Percentiles rank a stretch among this genome's conserved stretches.
phyloP scores from a whole-genome alignment of 2,113 vertebrate genomes.

The Bubo blakistoni region DNA sequence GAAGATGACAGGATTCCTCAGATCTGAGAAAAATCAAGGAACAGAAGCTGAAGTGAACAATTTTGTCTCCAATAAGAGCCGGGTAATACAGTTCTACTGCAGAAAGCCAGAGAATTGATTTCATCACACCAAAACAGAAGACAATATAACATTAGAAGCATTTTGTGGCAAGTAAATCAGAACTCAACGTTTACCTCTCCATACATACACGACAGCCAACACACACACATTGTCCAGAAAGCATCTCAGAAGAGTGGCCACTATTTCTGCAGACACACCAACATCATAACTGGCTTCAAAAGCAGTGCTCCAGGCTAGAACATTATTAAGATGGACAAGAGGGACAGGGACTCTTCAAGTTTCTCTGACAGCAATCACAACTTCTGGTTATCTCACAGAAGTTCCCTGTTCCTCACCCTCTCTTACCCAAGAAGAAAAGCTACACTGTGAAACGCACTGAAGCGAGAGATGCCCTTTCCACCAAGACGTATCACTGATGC shows the following conservation, averaged over 20 bases:
- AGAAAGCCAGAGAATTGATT: neutral
- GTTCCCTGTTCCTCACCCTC: neutral
- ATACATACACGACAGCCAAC: neutral
- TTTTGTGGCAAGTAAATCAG: neutral
- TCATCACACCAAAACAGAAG: neutral
- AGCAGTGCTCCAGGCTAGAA: neutral
- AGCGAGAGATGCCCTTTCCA: neutral
- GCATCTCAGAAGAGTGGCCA: neutral
- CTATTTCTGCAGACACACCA: neutral
- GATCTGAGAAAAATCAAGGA: neutral
- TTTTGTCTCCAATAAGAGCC: neutral
- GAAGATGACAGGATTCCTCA: neutral
- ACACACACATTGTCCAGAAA: neutral
- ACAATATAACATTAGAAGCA: neutral
- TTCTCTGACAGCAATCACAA: neutral
- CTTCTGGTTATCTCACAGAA: neutral
- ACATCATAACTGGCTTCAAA: neutral
- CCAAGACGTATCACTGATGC: fast-evolving
- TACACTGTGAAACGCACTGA: fast-evolving
- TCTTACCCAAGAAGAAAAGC: neutral
- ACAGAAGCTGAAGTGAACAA: neutral
- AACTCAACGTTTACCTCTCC: neutral
- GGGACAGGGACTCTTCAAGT: neutral
- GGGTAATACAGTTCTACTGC: neutral
- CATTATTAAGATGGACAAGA: neutral